Percentiles rank a stretch among this genome's conserved stretches.
These are phyloP conservation scores for Sphaerodactylus townsendi DNA, from an alignment of 2,113 vertebrate genomes.

Conservation along the genomic window DNA sequence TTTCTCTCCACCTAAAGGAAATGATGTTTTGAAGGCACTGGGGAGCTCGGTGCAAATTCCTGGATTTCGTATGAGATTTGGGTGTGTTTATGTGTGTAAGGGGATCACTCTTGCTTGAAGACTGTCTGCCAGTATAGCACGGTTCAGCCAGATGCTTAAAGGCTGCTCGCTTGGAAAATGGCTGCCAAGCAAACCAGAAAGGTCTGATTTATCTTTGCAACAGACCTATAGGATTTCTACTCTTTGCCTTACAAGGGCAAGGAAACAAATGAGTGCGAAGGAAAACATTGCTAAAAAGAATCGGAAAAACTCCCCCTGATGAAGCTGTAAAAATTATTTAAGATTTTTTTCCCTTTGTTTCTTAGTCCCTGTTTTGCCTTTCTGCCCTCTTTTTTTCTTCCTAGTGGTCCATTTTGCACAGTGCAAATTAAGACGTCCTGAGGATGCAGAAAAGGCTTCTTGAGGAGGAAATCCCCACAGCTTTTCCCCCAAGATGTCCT, in stretches of 20 bases:
- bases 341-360: no score
- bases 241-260: no score
- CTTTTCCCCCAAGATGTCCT: no score
- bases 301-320: no score
- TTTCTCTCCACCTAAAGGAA: fast-evolving
- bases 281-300: no score
- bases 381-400: not conserved
- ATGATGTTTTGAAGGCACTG: not conserved
- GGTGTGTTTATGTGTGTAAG: not conserved
- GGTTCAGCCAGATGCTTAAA: not conserved
- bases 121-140: not conserved
- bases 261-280: no score
- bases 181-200: not conserved
- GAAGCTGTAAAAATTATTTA: no score
- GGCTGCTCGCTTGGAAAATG: not conserved
- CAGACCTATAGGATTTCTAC: not conserved
- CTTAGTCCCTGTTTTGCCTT: no score
- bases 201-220: not conserved
- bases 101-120: not conserved
- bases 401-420: no score
- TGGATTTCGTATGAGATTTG: not conserved
- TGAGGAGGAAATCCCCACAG: no score
- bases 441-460: no score
- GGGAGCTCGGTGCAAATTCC: not conserved
- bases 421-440: no score